These are phyloP conservation scores for Luehdorfia chinensis DNA, from an alignment of 1,140 invertebrate genomes.

Conservation along the genomic window DNA sequence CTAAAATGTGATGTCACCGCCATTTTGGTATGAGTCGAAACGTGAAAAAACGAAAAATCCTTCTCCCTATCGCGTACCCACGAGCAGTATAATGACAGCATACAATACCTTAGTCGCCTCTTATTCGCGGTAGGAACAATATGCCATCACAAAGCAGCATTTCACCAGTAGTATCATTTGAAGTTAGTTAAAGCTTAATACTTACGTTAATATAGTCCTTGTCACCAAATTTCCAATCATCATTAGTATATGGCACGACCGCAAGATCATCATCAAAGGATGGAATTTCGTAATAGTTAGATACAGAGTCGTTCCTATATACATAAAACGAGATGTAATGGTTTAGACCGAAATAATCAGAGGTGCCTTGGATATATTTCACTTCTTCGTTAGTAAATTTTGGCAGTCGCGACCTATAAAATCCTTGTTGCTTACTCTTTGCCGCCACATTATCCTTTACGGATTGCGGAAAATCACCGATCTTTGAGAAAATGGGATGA, in stretches of 20 bases:
- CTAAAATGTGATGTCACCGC: too few relatives aligned
- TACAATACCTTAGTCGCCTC: too few relatives aligned
- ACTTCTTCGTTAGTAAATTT: conserved; percentile 54
- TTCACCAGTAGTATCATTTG: too few relatives aligned
- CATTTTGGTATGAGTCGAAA: too few relatives aligned
- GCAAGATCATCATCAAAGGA: conserved; percentile 24
- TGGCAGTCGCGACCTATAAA: conserved; percentile 54
- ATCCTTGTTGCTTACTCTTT: conserved; percentile 73
- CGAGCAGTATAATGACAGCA: too few relatives aligned
- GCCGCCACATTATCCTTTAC: conserved; percentile 74
- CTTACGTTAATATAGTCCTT: conserved; percentile 19
- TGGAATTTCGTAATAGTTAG: conserved; percentile 16
- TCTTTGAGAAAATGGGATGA: conserved; percentile 77
- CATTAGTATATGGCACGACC: conserved; percentile 17
- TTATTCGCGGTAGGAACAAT: too few relatives aligned
- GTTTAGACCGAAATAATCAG: conserved; percentile 80
- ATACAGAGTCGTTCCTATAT: conserved; percentile 50
- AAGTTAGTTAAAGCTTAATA: too few relatives aligned
- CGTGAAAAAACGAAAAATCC: too few relatives aligned
- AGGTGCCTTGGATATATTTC: conserved; percentile 48
- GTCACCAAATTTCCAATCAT: conserved; percentile 27
- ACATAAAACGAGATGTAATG: conserved; percentile 69
- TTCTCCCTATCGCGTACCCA: too few relatives aligned
- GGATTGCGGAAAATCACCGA: conserved; percentile 78
- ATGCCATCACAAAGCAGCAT: too few relatives aligned